Evolutionary conservation across 2,797 vertebrate species (phyloP), one percentile per base, ranked within the genome.

Genomic region (Iguana delicatissima): DNA sequence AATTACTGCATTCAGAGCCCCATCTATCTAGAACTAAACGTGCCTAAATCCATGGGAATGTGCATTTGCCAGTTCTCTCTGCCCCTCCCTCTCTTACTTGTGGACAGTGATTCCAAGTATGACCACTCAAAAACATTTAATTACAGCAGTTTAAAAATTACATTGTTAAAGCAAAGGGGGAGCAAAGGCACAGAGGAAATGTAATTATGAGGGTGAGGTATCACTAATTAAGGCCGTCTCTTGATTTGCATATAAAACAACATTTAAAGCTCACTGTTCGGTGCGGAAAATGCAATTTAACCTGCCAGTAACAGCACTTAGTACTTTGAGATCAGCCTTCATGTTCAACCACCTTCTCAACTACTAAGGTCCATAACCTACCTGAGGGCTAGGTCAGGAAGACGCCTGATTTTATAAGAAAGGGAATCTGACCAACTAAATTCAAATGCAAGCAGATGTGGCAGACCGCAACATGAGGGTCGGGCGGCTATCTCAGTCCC

Each of bases 141-240:
- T 85, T 72, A 42, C 20, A 52, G 55, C 24, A 24, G 32, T 59
- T 57, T 87, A 91, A 22, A 92, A 62, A 64, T 26, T 81, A 46
- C 64, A 18, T 46, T 7, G 35, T 69, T 64, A 79, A 83, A 79
- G 73, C 90, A 29, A 50, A 87, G 72, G 57, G 80, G 91, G 86
- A 94, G 83, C 59, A 92, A 92, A 93, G 26, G 69, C 87, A 93
- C 88, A 91, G 80, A 88, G 91, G 92, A 93, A 92, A 69, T 85
- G 92, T 89, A 82, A 91, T 95, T 91, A 92, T 62, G 69, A 92
- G 90, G 77, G 86, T 29, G 90, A 20, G 22, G n/a, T 0, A 22
- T 93, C 94, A 50, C 67, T 76, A 84, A 46, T 79, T 57, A 89
- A 89, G 5, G 14, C 79, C 86, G 80, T 8, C 77, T 62, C 73